phyloP scores from a whole-genome alignment of 2,113 vertebrate genomes.

The Paedocypris sp. region DNA sequence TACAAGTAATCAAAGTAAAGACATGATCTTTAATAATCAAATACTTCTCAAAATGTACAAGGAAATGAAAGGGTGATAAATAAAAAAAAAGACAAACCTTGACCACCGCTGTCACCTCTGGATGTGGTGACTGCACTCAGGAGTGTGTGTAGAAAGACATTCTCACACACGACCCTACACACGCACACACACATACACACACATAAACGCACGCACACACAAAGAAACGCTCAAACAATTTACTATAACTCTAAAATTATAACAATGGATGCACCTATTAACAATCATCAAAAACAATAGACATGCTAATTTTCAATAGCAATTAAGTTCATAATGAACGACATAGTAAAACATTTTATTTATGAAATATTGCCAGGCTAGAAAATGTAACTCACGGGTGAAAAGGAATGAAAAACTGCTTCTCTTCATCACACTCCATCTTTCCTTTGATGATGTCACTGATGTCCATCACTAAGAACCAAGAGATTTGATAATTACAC shows the following conservation, averaged over 20 bases:
- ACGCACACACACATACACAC: neutral
- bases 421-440: conserved; percentile 87
- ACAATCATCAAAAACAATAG: neutral
- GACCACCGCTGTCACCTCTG: conserved; percentile 87
- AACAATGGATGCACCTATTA: no score
- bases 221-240: no score
- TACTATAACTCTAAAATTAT: no score
- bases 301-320: neutral
- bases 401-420: conserved; percentile 94
- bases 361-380: neutral
- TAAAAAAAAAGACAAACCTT: conserved; percentile 65
- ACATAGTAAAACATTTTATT: neutral
- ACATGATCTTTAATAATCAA: no score
- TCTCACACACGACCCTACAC: conserved; percentile 75
- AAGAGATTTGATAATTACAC: conserved; percentile 11
- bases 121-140: conserved; percentile 82
- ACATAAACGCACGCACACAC: neutral
- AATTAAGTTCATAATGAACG: no score
- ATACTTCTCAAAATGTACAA: no score
- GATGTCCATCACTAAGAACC: conserved; percentile 86
- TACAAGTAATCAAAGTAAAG: no score
- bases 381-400: conserved; percentile 78
- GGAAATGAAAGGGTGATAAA: no score
- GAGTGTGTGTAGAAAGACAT: conserved; percentile 86
- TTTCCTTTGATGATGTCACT: conserved; percentile 94